Base-by-base conservation (phyloP, 2,888 invertebrate species). In the Caenorhabditis sp. region DNA sequence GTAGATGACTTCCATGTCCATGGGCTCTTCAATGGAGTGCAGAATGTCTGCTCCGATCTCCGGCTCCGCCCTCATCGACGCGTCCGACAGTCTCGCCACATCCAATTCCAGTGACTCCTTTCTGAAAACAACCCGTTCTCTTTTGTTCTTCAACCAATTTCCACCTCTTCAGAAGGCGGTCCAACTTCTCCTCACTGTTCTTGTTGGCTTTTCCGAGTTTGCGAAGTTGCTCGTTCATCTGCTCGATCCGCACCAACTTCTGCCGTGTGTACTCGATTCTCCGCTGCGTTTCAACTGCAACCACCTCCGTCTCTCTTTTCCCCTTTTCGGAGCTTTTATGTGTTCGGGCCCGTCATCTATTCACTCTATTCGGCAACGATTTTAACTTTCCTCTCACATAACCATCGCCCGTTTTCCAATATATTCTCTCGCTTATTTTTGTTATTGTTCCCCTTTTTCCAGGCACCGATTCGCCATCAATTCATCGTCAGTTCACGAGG, bases 231-330 rank as follows among this genome's bases (percentile, higher is more conserved):
- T 75, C 75, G 45, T 61, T 56, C 58, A 75, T 50, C 45, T 75
- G 75, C 35, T 75, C 75, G 46, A 75, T 75, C 37, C 55, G 20
- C 45, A 70, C 24, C 58, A 75, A 22, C 35, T 75, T 75, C 39
- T 70, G 68, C 20, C 70, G 61, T 17, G 75, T 75, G 46, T 75
- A 75, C 46, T 75, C 75, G 43, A 75, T 62, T 24, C 75, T 48
- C 30, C 70, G 43, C 50, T 75, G 75, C 37, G 75, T 75, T 75
- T 68, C 75, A 37, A 75, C 75, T 75, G 61, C 43, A 55, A 52
- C 55, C 37, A 35, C 26, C n/a, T n/a, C 20, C 20, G 6, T 63
- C 48, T 50, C 35, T 66, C 46, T 32, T 41, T n/a, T 39, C 22
- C 30, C 17, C 39, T 61, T 61, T 61, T 45, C 70, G 59, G 70